Conservation (phyloP, 2,113 vertebrate species). For the Hemicordylus capensis region DNA sequence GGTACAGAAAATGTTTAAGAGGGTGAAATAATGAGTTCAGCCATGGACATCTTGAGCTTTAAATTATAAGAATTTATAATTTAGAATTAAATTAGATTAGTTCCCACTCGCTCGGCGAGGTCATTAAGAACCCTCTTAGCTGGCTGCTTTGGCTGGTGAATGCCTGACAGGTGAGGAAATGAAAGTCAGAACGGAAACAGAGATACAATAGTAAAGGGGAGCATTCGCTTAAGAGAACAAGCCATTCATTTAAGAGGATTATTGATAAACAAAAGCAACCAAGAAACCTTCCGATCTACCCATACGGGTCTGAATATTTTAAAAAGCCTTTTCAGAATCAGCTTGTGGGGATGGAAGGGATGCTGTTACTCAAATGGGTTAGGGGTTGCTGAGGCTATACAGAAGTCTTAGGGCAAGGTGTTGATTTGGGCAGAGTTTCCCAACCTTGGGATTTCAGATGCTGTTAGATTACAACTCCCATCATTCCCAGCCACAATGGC, state of each 20-base stretch:
- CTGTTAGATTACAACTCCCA: too few relatives aligned
- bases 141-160: neutral
- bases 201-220: neutral
- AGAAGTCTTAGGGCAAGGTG: too few relatives aligned
- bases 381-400: too few relatives aligned
- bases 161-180: neutral
- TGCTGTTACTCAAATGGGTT: too few relatives aligned
- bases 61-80: neutral
- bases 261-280: neutral
- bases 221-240: too few relatives aligned
- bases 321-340: neutral
- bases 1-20: neutral
- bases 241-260: neutral
- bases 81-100: constrained; percentile 9
- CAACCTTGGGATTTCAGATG: too few relatives aligned
- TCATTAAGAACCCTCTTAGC: neutral
- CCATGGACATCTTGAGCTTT: neutral
- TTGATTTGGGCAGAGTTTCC: too few relatives aligned
- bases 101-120: neutral
- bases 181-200: neutral
- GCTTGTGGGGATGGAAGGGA: neutral
- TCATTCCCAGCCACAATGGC: too few relatives aligned
- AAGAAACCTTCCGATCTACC: neutral
- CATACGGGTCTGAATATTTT: neutral
- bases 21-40: neutral